Evolutionary conservation across 2,113 vertebrate genomes (phyloP).

Genomic region (Phyllostomus discolor): DNA sequence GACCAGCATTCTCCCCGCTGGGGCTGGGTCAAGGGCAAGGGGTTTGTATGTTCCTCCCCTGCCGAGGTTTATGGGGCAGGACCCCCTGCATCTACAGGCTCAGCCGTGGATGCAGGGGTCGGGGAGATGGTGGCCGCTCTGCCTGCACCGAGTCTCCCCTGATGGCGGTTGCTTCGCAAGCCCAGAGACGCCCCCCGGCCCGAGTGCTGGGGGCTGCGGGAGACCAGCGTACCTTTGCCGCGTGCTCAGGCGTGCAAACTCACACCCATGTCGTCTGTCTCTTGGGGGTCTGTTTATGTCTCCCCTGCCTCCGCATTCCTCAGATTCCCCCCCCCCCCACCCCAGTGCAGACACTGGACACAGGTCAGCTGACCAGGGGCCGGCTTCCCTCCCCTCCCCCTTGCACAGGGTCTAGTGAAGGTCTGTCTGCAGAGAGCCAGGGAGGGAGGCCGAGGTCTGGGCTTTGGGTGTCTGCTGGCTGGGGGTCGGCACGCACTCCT

Average conservation of each 20-base stretch:
- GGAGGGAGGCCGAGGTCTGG: background rate
- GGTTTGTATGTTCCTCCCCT: background rate
- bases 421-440: background rate
- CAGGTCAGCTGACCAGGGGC: background rate
- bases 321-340: background rate
- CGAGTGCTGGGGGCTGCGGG: background rate
- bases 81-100: background rate
- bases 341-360: background rate
- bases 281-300: rapidly evolving
- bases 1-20: background rate
- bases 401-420: background rate
- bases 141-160: background rate
- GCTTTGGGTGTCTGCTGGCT: background rate
- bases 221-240: background rate
- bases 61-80: too few relatives aligned
- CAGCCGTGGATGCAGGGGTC: background rate
- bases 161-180: background rate
- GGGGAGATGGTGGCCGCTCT: too few relatives aligned
- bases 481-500: rapidly evolving
- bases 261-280: rapidly evolving
- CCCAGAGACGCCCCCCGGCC: background rate
- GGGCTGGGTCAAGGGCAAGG: background rate
- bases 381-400: background rate
- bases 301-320: background rate
- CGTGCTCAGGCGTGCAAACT: background rate